Evolutionary conservation across 2,888 invertebrate species (phyloP), one percentile per base, ranked within the genome.

Genomic region (Napeogenes inachia): DNA sequence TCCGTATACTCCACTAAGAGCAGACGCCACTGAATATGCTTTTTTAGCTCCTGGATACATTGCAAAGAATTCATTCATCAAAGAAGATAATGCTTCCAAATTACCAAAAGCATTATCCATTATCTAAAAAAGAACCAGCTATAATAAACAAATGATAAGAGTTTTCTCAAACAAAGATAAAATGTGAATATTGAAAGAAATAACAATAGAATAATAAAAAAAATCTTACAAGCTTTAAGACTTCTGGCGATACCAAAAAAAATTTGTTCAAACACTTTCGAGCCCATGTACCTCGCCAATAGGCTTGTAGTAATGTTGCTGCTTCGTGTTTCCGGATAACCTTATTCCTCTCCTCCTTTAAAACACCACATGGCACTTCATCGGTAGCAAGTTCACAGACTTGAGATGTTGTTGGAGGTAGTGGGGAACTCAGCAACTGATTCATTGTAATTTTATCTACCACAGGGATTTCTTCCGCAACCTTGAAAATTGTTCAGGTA

Each of bases 31-130:
- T 0, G 89, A 88, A 59, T 84, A 90, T 0, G 88, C 84, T 0
- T 72, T 70, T 63, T 79, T 85, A 0, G 83, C 73, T 33, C 80
- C 79, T 38, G 89, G 89, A 46, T 72, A 89, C 76, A 87, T 74
- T 32, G 56, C 56, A 57, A 89, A 89, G 70, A 89, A 89, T 65
- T 87, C 83, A 54, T 87, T 87, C 88, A 89, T 87, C 4, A 90
- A 68, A 0, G 73, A 73, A 13, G 87, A 79, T 6, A 88, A 65
- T 0, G 77, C 66, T 66, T 89, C 88, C 0, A 81, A 30, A 47
- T 79, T 82, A n/a, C 87, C 89, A 60, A 86, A 85, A 0, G 75
- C 80, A 54, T 75, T 74, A 0, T 90, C 89, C 76, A 80, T 81
- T 2, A 89, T 61, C 89, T 90, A 69, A 2, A 72, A 74, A 58